Evolutionary conservation across 2,888 invertebrate species (phyloP), one percentile per base, ranked within the genome.

Genomic region (Trilocha varians): DNA sequence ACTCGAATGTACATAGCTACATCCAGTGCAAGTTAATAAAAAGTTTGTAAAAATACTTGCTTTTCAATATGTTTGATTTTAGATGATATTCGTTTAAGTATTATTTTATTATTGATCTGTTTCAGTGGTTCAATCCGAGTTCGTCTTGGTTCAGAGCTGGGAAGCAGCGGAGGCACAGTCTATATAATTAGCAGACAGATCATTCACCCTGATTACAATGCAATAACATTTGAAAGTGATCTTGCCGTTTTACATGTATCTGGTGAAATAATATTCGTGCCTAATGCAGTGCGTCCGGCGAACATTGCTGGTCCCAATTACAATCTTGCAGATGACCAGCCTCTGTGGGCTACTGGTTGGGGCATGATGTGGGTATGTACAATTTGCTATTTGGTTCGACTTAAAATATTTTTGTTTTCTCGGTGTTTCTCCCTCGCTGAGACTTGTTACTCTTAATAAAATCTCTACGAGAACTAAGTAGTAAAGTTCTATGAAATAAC

Each of bases 341-440:
- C 43, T 1, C 70, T 71, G 5, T 65, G 59, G 60, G 66, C 70
- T 16, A 49, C 62, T 25, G 72, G 73, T 44, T 73, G 74, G 73
- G 73, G 74, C 2, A 39, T 47, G 5, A 56, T 44, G 17, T 49
- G 48, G 8, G 66, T 68, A 49, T 59, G 62, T 58, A n/a, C n/a
- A n/a, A n/a, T n/a, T n/a, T n/a, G n/a, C n/a, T n/a, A n/a, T n/a
- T n/a, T n/a, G n/a, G n/a, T n/a, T n/a, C n/a, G n/a, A n/a, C n/a
- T n/a, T n/a, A n/a, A n/a, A n/a, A n/a, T n/a, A n/a, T n/a, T n/a
- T n/a, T n/a, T n/a, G n/a, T n/a, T n/a, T n/a, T n/a, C n/a, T n/a
- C n/a, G n/a, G n/a, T n/a, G n/a, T n/a, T n/a, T n/a, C n/a, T n/a
- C n/a, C n/a, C n/a, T n/a, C n/a, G n/a, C n/a, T n/a, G n/a, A n/a